Conservation (phyloP, 2,888 invertebrate species). For the Philhelius pedissequus region DNA sequence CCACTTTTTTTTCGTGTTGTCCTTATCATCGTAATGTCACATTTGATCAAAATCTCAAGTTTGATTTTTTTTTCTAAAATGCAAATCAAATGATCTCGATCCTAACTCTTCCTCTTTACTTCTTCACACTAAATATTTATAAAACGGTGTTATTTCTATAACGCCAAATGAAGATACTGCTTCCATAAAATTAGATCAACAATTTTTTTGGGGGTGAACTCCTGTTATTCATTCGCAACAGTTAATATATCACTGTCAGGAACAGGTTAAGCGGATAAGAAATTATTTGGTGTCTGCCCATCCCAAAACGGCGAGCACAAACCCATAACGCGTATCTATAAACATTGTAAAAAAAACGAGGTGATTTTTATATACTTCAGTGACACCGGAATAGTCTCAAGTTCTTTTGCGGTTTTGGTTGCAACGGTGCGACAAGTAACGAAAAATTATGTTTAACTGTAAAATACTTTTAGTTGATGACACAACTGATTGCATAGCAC, state of each 20-base stretch:
- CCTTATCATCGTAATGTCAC: too few species aligned
- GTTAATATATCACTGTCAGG: conserved; percentile 39
- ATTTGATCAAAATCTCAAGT: too few species aligned
- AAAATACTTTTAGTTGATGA: conserved; percentile 41
- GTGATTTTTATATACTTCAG: conserved; percentile 33
- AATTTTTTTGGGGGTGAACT: conserved; percentile 7
- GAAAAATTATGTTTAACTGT: conserved; percentile 36
- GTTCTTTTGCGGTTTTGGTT: conserved; percentile 1
- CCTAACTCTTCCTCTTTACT: too few species aligned
- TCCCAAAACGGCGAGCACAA: conserved; percentile 25
- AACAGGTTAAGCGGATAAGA: conserved; percentile 31
- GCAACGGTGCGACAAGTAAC: conserved; percentile 24
- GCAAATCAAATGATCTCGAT: too few species aligned
- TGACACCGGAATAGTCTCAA: conserved; percentile 41
- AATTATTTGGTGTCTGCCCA: conserved; percentile 16
- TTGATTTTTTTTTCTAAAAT: too few species aligned
- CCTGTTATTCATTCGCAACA: conserved; percentile 13
- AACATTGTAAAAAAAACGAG: neutral
- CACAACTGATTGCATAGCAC: conserved; percentile 58
- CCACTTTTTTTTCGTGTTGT: too few species aligned
- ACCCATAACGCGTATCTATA: conserved; percentile 10
- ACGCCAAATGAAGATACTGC: conserved; percentile 21
- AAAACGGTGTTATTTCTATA: too few species aligned
- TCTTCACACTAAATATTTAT: too few species aligned
- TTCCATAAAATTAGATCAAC: neutral